phyloP scores from a whole-genome alignment of 2,113 vertebrate species.

The Scophthalmus maximus region DNA sequence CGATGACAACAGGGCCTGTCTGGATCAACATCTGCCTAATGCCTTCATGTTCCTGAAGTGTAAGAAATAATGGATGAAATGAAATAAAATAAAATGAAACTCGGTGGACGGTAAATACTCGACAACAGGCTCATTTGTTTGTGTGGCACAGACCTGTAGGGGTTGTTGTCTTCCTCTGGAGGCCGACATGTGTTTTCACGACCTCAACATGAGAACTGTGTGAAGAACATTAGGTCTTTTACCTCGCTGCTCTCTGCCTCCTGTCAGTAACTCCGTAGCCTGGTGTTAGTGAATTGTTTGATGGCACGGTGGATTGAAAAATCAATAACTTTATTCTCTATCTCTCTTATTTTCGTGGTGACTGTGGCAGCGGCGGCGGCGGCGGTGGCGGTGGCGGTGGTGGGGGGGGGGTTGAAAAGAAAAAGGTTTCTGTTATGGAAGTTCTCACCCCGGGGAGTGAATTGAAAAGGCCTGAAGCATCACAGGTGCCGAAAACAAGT shows the following conservation, averaged over 20 bases:
- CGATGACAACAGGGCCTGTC: conserved; percentile 5
- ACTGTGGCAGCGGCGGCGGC: not conserved
- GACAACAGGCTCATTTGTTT: not conserved
- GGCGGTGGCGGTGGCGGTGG: not conserved
- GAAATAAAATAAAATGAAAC: not conserved
- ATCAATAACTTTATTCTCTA: conserved; percentile 33
- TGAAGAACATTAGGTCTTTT: not conserved
- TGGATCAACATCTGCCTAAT: conserved; percentile 14
- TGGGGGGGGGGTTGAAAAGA: not conserved
- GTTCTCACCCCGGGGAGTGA: not conserved
- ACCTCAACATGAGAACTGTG: conserved; percentile 3
- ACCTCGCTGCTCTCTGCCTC: conserved; percentile 2
- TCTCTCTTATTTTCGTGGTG: not conserved
- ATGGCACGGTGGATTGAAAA: conserved; percentile 32
- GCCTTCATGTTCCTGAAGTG: conserved; percentile 7
- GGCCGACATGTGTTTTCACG: conserved; percentile 1
- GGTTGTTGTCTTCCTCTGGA: conserved; percentile 1
- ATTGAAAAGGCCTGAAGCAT: not conserved
- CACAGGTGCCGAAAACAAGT: not conserved
- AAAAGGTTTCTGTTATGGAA: not conserved
- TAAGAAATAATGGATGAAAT: not conserved
- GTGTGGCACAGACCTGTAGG: not conserved
- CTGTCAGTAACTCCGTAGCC: conserved; percentile 21
- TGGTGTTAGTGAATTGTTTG: conserved; percentile 21
- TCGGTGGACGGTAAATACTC: not conserved